phyloP scores from a whole-genome alignment of 2,797 vertebrate species.

The Anisognathus igniventris region DNA sequence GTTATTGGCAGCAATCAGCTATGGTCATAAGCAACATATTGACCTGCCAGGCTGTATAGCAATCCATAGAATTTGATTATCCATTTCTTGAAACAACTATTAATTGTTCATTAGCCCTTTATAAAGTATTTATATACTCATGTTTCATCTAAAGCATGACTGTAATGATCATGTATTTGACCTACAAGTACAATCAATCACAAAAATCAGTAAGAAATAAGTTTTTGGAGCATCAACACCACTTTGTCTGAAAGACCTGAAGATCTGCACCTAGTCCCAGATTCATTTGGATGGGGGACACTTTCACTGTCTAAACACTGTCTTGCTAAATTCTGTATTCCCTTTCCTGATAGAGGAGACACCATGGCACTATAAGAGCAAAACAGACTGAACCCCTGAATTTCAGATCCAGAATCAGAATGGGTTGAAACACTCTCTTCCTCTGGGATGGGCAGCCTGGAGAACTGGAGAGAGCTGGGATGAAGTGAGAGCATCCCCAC shows the following conservation, averaged over 20 bases:
- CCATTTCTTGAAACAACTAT: neutral
- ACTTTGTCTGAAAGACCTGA: neutral
- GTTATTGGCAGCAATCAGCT: neutral
- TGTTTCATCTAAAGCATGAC: neutral
- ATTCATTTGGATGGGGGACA: neutral
- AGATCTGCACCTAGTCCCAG: neutral
- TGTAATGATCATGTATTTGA: neutral
- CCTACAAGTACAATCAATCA: neutral
- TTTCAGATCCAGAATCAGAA: neutral
- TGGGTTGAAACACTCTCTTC: neutral
- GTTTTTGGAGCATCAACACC: neutral
- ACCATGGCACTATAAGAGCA: neutral
- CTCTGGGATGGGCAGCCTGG: neutral
- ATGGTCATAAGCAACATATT: neutral
- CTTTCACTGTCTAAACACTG: neutral
- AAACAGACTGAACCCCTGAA: neutral
- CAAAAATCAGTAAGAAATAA: neutral
- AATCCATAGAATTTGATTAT: neutral
- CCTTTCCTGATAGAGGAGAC: neutral
- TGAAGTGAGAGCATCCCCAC: neutral
- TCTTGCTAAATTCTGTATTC: neutral
- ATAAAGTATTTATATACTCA: neutral
- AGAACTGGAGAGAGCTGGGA: neutral
- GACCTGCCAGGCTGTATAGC: neutral
- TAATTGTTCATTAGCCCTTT: constrained; percentile 11